phyloP scores from a whole-genome alignment of 2,888 invertebrate species.

The Thalpophila matura region DNA sequence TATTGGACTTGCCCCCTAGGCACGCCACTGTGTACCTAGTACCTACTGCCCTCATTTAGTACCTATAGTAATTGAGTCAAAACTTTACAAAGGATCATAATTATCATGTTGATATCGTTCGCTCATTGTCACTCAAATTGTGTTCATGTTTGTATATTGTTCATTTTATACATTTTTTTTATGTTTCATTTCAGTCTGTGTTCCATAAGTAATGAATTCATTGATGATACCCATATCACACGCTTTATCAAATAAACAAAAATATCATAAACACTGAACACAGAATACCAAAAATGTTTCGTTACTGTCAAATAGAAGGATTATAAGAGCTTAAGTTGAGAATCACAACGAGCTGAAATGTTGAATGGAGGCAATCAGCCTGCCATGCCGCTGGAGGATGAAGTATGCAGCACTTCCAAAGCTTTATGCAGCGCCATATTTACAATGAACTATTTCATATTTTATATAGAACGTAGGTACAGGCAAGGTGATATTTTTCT shows the following conservation, averaged over 20 bases:
- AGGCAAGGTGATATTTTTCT: background rate
- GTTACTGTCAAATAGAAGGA: conserved; percentile 55
- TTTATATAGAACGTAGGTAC: conserved; percentile 7
- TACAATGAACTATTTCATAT: conserved; percentile 38
- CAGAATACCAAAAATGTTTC: conserved; percentile 26
- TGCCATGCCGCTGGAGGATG: conserved; percentile 56
- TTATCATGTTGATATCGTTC: background rate
- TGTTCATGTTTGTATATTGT: no score
- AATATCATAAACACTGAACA: background rate
- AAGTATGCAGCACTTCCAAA: conserved; percentile 39
- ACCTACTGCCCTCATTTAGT: background rate
- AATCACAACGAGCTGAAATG: conserved; percentile 56
- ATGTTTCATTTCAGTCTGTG: no score
- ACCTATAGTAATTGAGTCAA: background rate
- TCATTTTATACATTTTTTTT: background rate
- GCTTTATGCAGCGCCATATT: conserved; percentile 31
- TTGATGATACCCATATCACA: no score
- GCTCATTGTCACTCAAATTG: background rate
- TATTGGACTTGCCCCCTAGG: no score
- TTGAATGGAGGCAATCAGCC: conserved; percentile 78
- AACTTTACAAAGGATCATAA: background rate
- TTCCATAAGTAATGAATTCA: no score
- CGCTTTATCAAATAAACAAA: background rate
- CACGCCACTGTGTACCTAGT: no score
- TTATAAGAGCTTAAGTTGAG: conserved; percentile 61